Base-by-base conservation (phyloP, 2,888 invertebrate species). In the Adela reaumurella region DNA sequence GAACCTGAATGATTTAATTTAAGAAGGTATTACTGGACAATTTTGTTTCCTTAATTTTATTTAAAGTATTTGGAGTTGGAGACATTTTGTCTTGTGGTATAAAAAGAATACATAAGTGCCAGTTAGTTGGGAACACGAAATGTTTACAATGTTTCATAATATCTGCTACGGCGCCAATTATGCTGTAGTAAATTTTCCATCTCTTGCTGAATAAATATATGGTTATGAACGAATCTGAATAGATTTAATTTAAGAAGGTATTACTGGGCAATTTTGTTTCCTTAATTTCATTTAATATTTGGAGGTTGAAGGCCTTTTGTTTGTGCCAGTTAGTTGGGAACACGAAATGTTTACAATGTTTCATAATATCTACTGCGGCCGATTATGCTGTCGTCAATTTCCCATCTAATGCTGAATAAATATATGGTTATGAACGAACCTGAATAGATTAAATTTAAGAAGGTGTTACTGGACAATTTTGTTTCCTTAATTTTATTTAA, bases 371-470 rank as follows among this genome's bases (percentile, higher is more conserved):
- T 19, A 81, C 81, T 24, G 80, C 60, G 47, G 79, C 64, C 82
- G 17, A 82, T 74, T 41, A 74, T 55, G 60, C 70, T 70, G 64
- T 82, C 82, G 10, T 79, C 73, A 47, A 82, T 65, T 53, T 76
- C 67, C 69, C 81, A 70, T 57, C 68, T 62, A 62, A 76, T 79
- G 60, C 72, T 79, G 61, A 82, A 73, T 54, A 82, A 60, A 57
- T 78, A 78, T 60, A 82, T 69, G 44, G 81, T 80, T 61, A 79
- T 64, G 63, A 81, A 71, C 55, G 81, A 78, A 61, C 81, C 81
- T 81, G 70, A 43, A 51, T 48, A n/a, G 47, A 48, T 29, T 19
- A 19, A 19, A 18, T 18, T 6, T 19, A 44, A 18, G 8, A 45
- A 16, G 16, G 11, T 14, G 8, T 16, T 16, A 19, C 19, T 19